A percentile compares a stretch with the other conserved stretches of the same genome.
These are phyloP conservation scores for Periophthalmus modestus DNA, from an alignment of 2,113 vertebrate species.

Conservation along the genomic window DNA sequence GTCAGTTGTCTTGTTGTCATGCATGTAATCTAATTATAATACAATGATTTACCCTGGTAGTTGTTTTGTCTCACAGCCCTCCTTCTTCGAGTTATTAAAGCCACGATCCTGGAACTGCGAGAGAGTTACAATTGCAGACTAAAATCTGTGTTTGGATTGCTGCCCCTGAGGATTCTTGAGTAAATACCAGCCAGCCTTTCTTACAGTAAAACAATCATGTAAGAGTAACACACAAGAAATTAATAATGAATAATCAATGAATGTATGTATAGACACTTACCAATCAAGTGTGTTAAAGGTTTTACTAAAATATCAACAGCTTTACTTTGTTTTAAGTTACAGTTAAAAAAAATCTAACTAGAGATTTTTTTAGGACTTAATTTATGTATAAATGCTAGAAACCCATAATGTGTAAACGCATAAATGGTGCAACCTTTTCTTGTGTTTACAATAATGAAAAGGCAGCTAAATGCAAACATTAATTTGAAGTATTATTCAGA, in stretches of 20 bases:
- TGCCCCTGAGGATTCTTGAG: background rate
- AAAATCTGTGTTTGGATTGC: conserved; percentile 11
- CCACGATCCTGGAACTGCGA: conserved; percentile 92
- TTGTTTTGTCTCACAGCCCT: conserved; percentile 75
- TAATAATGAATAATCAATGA: conserved; percentile 7
- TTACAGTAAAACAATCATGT: conserved; percentile 26
- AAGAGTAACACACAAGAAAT: conserved; percentile 38
- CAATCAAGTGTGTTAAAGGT: conserved; percentile 32
- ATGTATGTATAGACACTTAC: conserved; percentile 18
- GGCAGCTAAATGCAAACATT: conserved; percentile 45
- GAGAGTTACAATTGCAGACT: conserved; percentile 6
- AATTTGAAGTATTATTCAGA: background rate
- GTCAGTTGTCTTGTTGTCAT: conserved; percentile 59
- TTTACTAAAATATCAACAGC: conserved; percentile 24
- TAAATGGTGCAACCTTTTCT: background rate
- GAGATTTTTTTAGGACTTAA: conserved; percentile 18
- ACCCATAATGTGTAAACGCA: conserved; percentile 10
- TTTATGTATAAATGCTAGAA: conserved; percentile 12
- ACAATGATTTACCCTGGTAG: background rate
- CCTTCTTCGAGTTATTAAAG: conserved; percentile 85
- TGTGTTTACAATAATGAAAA: conserved; percentile 18
- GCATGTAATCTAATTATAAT: background rate
- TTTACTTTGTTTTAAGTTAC: conserved; percentile 61
- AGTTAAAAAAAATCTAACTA: conserved; percentile 3
- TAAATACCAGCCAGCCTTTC: conserved; percentile 16